Evolutionary conservation across 1,140 invertebrate genomes (phyloP), one percentile per base, ranked within the genome.

Genomic region (Odontomachus brunneus): DNA sequence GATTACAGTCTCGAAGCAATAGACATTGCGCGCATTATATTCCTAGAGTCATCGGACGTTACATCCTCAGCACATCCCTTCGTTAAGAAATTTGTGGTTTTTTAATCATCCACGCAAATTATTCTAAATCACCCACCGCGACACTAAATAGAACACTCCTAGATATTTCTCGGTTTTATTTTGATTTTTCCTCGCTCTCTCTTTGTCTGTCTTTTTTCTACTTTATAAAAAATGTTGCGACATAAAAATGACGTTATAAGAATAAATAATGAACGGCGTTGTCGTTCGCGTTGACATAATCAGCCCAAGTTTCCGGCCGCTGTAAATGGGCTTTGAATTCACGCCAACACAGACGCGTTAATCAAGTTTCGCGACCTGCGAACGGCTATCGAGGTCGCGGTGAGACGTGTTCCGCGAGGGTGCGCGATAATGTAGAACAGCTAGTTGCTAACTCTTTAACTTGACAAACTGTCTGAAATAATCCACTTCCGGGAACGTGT

Each of bases 291-390:
- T 73, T 19, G 26, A 44, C 38, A 11, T 44, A 44, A 44, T 44
- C 38, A 44, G 9, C 38, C 38, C 38, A 62, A 62, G 55, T 82
- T 82, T 26, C 51, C 71, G 55, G 19, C 62, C 26, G 57, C 63
- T 75, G 57, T 76, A 76, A 72, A 63, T 38, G 80, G 48, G 33
- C 75, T 80, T 69, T 69, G 75, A 55, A 69, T 38, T 71, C 57
- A 57, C 33, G 17, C 33, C 51, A 65, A 80, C 57, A 57, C 14
- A 38, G 75, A 80, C 69, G 66, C 33, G 51, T 59, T 80, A 80
- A 80, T 71, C 75, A 65, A 80, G 69, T 80, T 80, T 57, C 65
- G 65, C 38, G 65, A 59, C 44, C 49, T 19, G 29, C 19, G 19
- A 5, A 29, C 53, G 48, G 67, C 57, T 59, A 80, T 60, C 66